Conservation (phyloP, 2,113 vertebrate genomes). For the Phoenicopterus ruber region DNA sequence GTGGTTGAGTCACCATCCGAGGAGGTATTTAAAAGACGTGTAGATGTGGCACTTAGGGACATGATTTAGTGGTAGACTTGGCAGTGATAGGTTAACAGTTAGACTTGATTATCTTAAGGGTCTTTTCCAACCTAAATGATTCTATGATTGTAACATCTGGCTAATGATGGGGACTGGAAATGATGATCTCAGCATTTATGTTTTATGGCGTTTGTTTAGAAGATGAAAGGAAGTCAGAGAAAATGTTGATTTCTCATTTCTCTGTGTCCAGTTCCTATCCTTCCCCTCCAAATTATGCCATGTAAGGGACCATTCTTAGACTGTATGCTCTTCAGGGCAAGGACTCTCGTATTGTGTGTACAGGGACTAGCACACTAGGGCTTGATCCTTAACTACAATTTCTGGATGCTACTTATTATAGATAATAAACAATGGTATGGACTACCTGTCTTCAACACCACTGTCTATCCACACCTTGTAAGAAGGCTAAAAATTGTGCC, state of each 20-base stretch:
- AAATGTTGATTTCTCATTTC: constrained; percentile 3
- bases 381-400: background rate
- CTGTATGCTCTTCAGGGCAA: background rate
- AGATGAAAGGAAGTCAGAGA: background rate
- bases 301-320: constrained; percentile 3
- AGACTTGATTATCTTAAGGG: background rate
- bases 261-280: background rate
- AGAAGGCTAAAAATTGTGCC: background rate
- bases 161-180: background rate
- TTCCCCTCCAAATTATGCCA: background rate
- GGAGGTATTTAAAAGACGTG: fast-evolving
- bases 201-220: background rate
- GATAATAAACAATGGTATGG: constrained; percentile 27
- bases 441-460: background rate
- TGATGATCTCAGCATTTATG: background rate
- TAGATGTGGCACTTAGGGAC: fast-evolving
- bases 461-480: background rate
- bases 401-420: constrained; percentile 31
- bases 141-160: background rate
- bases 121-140: background rate
- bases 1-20: background rate
- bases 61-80: background rate
- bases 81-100: background rate
- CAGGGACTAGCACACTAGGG: background rate
- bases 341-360: background rate